Base-by-base conservation (phyloP, 2,888 invertebrate species). In the Himalopsyche tibetana region DNA sequence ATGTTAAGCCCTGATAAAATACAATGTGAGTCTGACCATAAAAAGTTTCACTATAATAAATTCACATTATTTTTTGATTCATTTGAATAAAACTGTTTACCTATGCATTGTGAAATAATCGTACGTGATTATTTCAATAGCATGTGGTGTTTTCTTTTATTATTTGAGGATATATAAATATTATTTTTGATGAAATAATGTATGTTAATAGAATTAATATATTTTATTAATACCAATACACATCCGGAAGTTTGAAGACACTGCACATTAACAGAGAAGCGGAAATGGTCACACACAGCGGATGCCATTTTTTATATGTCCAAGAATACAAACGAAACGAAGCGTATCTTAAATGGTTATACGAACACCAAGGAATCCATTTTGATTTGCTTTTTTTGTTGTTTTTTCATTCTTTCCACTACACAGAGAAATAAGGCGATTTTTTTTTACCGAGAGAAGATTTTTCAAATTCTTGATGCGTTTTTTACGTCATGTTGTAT, bases 281-380 rank as follows among this genome's bases (percentile, higher is more conserved):
- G 82, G 82, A 82, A 82, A 36, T 36, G 82, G 82, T 82, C 82
- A 55, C 36, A 36, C 55, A 28, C 38, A 55, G 82, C 55, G 82
- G 82, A 82, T 55, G 51, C 82, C 9, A 55, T 82, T 82, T 82
- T 82, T 82, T 82, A 55, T 40, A 82, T 55, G 55, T 55, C 38
- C 45, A 55, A 55, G 38, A 55, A 74, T 38, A 74, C 74, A 74
- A 74, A 36, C 55, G 82, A 38, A 82, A 55, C 55, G 36, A 55
- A 38, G 55, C 80, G 55, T 74, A 74, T 36, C 55, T 82, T n/a
- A 55, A 55, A 82, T 51, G 55, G 82, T 28, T 82, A 28, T 82
- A 55, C 28, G 82, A 82, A 82, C 36, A 82, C 28, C 15, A 55
- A 55, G 56, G 82, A 82, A 82, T 82, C 55, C 82, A 82, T 55